Base-by-base conservation (phyloP, 2,113 vertebrate genomes). In the Clarias batrachus region DNA sequence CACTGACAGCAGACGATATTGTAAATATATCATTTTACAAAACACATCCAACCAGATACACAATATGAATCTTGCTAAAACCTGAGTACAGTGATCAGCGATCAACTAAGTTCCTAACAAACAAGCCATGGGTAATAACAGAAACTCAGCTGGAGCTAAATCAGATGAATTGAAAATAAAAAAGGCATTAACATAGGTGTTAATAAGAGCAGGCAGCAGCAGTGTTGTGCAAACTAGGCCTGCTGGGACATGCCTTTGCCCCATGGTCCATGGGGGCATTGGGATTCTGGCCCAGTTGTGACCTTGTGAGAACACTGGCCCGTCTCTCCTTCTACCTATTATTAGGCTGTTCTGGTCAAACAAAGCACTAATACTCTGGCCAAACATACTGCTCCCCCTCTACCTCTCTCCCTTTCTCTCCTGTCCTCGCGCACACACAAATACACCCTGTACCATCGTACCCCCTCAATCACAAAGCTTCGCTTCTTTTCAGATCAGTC, bases 291-390 rank as follows among this genome's bases (percentile, higher is more conserved):
- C 74, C 74, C 81, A 71, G 80, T 91, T 84, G 81, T 91, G 92
- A 92, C 92, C 91, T 92, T 91, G 90, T 89, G 89, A 88, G 88
- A 92, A 91, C 84, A 85, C 87, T 54, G 37, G 87, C 86, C 90
- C 89, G 85, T 88, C 87, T 92, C 87, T 88, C 74, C 54, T 52
- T 13, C 86, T 56, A 63, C 77, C 88, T 87, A 85, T 92, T 91
- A 90, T 93, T 90, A 91, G 90, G 84, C 57, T 59, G 85, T 88
- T 59, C 66, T 87, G 56, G 85, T 84, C 91, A 92, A 91, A 94
- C 92, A 94, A 92, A 93, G 91, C 73, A 6, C 83, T 92, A 91
- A 94, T 90, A 92, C 91, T 87, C 89, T 90, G 89, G 87, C 88
- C 89, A 93, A 94, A 94, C 91, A 92, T 23, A 77, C 81, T 54